These are phyloP conservation scores for Pheosia tremula DNA, from an alignment of 2,888 invertebrate genomes.

Conservation along the genomic window DNA sequence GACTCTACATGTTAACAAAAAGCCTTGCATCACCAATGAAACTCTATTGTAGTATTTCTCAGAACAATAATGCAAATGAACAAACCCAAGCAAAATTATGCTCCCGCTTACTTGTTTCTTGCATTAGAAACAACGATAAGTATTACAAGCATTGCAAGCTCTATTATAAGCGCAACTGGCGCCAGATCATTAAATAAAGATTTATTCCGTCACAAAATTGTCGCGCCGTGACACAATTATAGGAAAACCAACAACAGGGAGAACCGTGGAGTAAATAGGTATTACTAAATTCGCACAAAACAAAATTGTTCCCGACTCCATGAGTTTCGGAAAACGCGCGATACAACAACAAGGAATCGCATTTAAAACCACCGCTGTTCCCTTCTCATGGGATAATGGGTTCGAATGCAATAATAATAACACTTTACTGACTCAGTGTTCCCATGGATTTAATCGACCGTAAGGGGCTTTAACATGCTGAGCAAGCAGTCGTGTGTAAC, in stretches of 20 bases:
- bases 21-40: no score
- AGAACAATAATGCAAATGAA: no score
- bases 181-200: conserved; percentile 26
- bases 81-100: background rate
- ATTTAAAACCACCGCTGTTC: conserved; percentile 20
- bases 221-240: conserved; percentile 32
- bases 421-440: conserved; percentile 24
- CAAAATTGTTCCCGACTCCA: conserved; percentile 21
- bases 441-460: conserved; percentile 18
- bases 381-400: conserved; percentile 24
- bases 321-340: conserved; percentile 14
- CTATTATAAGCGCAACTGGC: conserved; percentile 31
- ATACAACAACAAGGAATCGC: conserved; percentile 26
- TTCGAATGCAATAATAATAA: conserved; percentile 30
- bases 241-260: conserved; percentile 29
- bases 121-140: conserved; percentile 9
- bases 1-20: no score
- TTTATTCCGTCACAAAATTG: conserved; percentile 25
- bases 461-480: conserved; percentile 1
- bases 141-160: conserved; percentile 16
- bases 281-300: conserved; percentile 26
- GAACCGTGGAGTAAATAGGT: conserved; percentile 31
- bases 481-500: background rate
- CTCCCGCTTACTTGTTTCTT: background rate
- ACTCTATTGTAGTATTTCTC: no score